These are phyloP conservation scores for Rousettus leschenaultii DNA, from an alignment of 2,113 vertebrate species.

Conservation along the genomic window DNA sequence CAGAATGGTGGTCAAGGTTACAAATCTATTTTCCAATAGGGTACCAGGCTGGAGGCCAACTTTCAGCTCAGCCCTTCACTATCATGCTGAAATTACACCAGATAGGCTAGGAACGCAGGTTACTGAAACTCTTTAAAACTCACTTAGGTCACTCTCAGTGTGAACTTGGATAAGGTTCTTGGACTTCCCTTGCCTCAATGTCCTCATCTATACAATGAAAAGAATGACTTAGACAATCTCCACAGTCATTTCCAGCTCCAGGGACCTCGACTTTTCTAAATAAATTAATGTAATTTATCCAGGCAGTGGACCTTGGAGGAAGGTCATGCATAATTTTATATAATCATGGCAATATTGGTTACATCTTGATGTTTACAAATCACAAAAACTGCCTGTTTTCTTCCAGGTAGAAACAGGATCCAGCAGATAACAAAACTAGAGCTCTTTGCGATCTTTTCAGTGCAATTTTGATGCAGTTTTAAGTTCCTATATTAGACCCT, in stretches of 20 bases:
- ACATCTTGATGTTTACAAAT: background rate
- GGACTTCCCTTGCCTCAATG: background rate
- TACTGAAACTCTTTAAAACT: background rate
- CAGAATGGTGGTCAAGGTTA: background rate
- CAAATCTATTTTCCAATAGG: background rate
- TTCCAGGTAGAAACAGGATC: background rate
- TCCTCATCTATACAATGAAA: background rate
- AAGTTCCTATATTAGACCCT: background rate
- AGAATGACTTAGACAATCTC: background rate
- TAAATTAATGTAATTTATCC: background rate
- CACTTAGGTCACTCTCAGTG: background rate
- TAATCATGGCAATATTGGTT: background rate
- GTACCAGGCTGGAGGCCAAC: background rate
- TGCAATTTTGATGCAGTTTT: background rate
- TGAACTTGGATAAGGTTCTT: background rate
- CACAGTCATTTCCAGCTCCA: background rate
- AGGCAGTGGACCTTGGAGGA: rapidly evolving
- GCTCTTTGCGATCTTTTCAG: background rate
- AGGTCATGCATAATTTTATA: background rate
- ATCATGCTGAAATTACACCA: background rate
- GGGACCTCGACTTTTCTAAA: background rate
- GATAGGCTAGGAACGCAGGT: background rate
- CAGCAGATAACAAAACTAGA: background rate
- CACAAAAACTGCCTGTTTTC: background rate
- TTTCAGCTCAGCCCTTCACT: background rate